These are phyloP conservation scores for Phylloscopus whistleri DNA, from an alignment of 2,113 vertebrate genomes.

Conservation along the genomic window DNA sequence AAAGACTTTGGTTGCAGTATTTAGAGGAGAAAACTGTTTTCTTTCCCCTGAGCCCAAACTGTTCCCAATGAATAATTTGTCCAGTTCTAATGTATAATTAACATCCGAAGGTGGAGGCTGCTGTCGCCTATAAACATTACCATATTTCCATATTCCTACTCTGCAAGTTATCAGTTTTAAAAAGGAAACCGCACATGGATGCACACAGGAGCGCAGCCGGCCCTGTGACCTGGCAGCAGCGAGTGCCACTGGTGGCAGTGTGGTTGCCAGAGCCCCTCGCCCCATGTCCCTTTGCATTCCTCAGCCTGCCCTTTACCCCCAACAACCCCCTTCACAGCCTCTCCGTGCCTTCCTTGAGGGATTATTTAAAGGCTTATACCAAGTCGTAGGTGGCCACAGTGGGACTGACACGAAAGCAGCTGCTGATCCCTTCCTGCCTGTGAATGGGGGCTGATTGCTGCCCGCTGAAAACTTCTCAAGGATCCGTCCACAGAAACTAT, in stretches of 20 bases:
- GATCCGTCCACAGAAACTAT: background rate
- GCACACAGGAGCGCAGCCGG: fast-evolving
- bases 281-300: fast-evolving
- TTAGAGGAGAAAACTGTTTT: constrained; percentile 26
- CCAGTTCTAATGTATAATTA: constrained; percentile 36
- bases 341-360: background rate
- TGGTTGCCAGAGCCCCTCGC: background rate
- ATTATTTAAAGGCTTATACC: background rate
- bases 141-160: constrained; percentile 11
- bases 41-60: constrained; percentile 19
- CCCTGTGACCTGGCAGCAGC: background rate
- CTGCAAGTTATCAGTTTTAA: background rate
- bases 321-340: background rate
- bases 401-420: background rate
- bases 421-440: background rate
- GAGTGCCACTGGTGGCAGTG: fast-evolving
- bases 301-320: background rate
- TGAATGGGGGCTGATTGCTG: background rate
- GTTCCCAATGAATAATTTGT: constrained; percentile 39
- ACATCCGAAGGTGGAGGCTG: constrained; percentile 15
- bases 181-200: background rate
- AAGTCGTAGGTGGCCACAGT: background rate
- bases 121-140: constrained; percentile 16
- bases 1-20: constrained; percentile 13
- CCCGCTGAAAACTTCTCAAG: background rate